These are phyloP conservation scores for Glomeris marginata DNA, from an alignment of 2,888 invertebrate species.

Conservation along the genomic window DNA sequence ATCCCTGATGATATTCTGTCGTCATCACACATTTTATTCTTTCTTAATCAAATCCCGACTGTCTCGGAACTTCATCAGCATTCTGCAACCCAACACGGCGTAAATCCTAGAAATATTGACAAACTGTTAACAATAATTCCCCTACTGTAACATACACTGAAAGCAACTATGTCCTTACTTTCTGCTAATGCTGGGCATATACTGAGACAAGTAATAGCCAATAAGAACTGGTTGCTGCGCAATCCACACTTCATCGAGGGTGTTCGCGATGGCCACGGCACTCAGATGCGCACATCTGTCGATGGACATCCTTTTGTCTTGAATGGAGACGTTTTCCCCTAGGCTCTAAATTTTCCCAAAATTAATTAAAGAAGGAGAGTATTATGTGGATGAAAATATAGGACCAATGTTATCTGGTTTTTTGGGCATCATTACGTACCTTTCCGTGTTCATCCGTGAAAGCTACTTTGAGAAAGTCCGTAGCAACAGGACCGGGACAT, in stretches of 20 bases:
- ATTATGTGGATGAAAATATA: no score
- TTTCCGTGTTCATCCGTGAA: slow-evolving; percentile 48
- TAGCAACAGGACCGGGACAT: slow-evolving; percentile 62
- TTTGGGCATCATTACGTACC: no score
- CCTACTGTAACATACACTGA: no score
- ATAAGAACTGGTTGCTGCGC: slow-evolving; percentile 45
- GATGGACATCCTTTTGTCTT: slow-evolving; percentile 33
- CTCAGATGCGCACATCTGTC: slow-evolving; percentile 36
- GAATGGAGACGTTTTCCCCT: slow-evolving; percentile 22
- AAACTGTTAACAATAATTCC: no score
- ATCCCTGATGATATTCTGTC: no score
- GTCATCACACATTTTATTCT: no score
- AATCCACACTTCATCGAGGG: slow-evolving; percentile 51
- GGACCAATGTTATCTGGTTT: no score
- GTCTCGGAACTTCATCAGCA: no score
- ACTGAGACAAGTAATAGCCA: slow-evolving; percentile 42
- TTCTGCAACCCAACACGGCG: no score
- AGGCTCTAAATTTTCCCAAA: slow-evolving; percentile 26
- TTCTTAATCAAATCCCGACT: no score
- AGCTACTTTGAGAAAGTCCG: slow-evolving; percentile 48
- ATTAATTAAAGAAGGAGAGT: no score
- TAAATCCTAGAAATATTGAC: no score
- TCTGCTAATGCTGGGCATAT: slow-evolving; percentile 35
- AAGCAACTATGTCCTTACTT: slow-evolving; percentile 20
- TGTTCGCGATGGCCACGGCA: slow-evolving; percentile 37